Conservation (phyloP, 2,113 vertebrate species). For the Diphyllodes magnificus region DNA sequence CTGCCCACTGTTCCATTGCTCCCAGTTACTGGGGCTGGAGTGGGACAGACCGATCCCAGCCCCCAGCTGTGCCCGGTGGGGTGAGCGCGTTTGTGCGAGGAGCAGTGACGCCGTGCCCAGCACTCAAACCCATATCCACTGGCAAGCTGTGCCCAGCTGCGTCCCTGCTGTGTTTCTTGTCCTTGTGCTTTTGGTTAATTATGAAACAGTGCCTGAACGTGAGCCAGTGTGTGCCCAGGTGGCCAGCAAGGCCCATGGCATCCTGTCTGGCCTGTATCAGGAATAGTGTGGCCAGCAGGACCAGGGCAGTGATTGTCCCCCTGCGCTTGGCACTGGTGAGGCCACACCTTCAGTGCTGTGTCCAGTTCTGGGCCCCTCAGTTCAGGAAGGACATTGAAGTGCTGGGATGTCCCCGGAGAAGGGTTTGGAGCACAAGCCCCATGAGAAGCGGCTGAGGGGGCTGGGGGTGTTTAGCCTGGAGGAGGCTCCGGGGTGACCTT, state of each 20-base stretch:
- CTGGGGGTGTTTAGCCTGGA: neutral
- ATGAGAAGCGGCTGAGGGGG: neutral
- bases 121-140: neutral
- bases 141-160: neutral
- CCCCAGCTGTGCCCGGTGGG: rapidly evolving
- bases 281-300: neutral
- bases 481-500: neutral
- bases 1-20: neutral
- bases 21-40: neutral
- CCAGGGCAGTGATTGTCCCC: neutral
- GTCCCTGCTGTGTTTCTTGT: neutral
- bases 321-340: neutral
- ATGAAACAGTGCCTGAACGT: neutral
- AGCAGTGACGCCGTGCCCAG: rapidly evolving
- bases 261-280: neutral
- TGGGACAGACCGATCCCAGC: neutral
- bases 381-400: no score
- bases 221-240: neutral
- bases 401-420: neutral
- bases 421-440: neutral
- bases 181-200: neutral
- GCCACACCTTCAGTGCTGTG: neutral
- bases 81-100: neutral
- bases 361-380: neutral
- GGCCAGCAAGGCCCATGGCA: neutral